Percentiles rank a stretch among this genome's conserved stretches.
phyloP scores from a whole-genome alignment of 1,140 invertebrate species.

The Sycophaga agraensis region DNA sequence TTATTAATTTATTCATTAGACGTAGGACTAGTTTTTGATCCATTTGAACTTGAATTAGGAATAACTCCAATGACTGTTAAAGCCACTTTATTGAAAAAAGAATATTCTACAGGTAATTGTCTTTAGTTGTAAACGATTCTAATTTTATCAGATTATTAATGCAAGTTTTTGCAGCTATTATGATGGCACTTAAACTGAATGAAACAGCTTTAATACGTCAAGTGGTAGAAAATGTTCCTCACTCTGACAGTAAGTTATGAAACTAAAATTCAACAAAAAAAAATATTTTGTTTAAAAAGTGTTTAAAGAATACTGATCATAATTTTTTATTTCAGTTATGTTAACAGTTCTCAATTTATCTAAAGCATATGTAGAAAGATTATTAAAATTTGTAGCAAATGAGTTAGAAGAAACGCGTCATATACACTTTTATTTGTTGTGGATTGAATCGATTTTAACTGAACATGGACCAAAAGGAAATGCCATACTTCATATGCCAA shows the following conservation, averaged over 20 bases:
- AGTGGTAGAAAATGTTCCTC: conserved; percentile 82
- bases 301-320: neutral
- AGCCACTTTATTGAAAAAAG: conserved; percentile 63
- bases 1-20: conserved; percentile 88
- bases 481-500: conserved; percentile 60
- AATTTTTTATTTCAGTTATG: conserved; percentile 65
- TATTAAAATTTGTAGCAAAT: conserved; percentile 70
- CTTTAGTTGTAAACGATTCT: conserved; percentile 15
- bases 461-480: conserved; percentile 64
- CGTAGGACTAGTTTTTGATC: conserved; percentile 76
- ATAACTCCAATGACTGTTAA: conserved; percentile 77
- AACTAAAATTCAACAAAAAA: neutral
- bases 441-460: conserved; percentile 71
- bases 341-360: conserved; percentile 71
- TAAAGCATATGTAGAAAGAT: conserved; percentile 72
- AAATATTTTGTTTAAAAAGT: neutral
- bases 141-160: conserved; percentile 28
- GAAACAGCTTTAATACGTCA: conserved; percentile 76
- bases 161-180: conserved; percentile 73
- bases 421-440: conserved; percentile 85
- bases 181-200: conserved; percentile 86
- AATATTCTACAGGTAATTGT: conserved; percentile 70
- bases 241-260: conserved; percentile 69
- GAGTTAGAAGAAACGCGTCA: conserved; percentile 77
- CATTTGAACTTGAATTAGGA: conserved; percentile 78